Evolutionary conservation across 2,888 invertebrate genomes (phyloP), one percentile per base, ranked within the genome.

Genomic region (Onthophagus sagittarius): DNA sequence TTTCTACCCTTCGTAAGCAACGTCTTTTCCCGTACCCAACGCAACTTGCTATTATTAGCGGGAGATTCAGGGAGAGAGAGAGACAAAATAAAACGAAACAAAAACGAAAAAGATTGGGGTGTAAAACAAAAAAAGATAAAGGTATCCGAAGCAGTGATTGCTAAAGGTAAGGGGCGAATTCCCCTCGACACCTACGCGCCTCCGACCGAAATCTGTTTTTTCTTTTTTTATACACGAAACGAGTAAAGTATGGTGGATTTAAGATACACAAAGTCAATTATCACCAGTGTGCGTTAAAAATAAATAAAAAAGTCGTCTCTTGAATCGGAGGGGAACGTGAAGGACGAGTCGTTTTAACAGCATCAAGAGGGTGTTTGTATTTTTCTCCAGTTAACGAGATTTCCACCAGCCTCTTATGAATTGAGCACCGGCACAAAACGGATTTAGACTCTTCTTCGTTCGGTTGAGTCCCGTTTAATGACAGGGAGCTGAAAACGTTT

Each of bases 351-450:
- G 23, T n/a, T n/a, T 15, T 23, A 23, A 23, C 13, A 32, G 23
- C 23, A 23, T 82, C 82, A 82, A 83, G 83, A 82, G 84, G 84
- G 84, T 82, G 83, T 84, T 84, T 84, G 83, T 83, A 83, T 83
- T 84, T 67, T 63, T 67, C 32, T 67, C 67, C 39, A 11, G 39
- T 53, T 84, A 84, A 84, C 84, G 85, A 84, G 84, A 83, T 84
- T 84, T 82, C 76, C 80, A 53, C 31, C 31, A 32, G 15, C 67
- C 67, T 67, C 67, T 67, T 67, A 67, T 67, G 67, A 67, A 67
- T 32, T 67, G 39, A 53, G 39, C 39, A 53, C 39, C 39, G 80
- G 79, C 80, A 82, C 77, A 77, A 78, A 78, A 79, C 78, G 78
- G 78, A 79, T 79, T 79, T 79, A 76, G 77, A 77, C 74, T 76